phyloP scores from a whole-genome alignment of 2,888 invertebrate genomes.

The Chirona hameri region DNA sequence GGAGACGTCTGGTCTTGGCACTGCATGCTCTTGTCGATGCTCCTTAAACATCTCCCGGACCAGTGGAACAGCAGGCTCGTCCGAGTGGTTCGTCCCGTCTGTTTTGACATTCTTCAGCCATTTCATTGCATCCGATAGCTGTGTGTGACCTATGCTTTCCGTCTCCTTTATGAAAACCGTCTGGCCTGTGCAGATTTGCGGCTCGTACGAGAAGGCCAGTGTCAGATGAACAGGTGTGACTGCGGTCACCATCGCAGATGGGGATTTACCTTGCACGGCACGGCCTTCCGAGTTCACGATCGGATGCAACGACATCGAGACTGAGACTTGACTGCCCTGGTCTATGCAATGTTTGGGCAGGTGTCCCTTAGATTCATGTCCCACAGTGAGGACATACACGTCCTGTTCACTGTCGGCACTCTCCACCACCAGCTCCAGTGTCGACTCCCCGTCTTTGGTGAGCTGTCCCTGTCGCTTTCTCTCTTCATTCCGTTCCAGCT shows the following conservation, averaged over 20 bases:
- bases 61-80: conserved; percentile 43
- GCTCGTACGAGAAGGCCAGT: conserved; percentile 48
- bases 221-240: conserved; percentile 44
- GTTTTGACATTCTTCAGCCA: conserved; percentile 50
- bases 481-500: conserved; percentile 49
- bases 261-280: too few species aligned
- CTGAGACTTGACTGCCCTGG: neutral
- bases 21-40: conserved; percentile 35
- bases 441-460: neutral
- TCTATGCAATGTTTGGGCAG: neutral
- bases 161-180: too few species aligned
- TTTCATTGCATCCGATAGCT: conserved; percentile 43
- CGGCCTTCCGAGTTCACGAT: too few species aligned
- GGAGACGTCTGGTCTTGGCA: conserved; percentile 35
- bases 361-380: neutral
- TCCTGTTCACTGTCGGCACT: neutral
- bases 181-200: conserved; percentile 40
- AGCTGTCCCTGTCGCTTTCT: conserved; percentile 37
- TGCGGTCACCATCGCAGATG: conserved; percentile 47
- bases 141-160: too few species aligned
- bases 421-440: neutral
- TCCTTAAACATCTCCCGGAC: conserved; percentile 49
- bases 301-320: too few species aligned
- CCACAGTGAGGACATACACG: neutral
- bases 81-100: conserved; percentile 40